Base-by-base conservation (phyloP, 2,113 vertebrate genomes). In the Halichoeres trimaculatus region DNA sequence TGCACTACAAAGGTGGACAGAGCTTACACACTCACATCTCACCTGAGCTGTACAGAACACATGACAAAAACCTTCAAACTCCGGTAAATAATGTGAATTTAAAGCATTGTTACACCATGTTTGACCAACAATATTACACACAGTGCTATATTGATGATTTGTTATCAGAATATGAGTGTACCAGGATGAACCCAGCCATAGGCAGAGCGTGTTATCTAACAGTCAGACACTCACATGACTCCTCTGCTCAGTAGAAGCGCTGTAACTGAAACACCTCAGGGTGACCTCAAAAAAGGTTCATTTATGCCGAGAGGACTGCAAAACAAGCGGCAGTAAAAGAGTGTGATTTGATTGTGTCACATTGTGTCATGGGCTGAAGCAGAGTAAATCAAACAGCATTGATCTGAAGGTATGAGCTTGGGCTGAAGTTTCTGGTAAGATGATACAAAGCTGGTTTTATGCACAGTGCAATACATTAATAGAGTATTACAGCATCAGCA, bases 211-310 rank as follows among this genome's bases (percentile, higher is more conserved):
- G 34, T 76, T 60, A 70, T 78, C 45, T 17, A 17, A 26, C 50
- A 57, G 61, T 60, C 58, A 41, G 19, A 50, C 63, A 4, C 43
- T 70, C 83, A 74, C 74, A 40, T 76, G 80, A 81, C 65, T 81
- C 64, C 55, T 36, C 59, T 26, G 19, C 53, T 52, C 47, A 55
- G 58, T 45, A 53, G 65, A 38, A 54, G 55, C 35, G 36, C 69
- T 54, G 66, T n/a, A 78, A 67, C 36, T 51, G 38, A 34, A 62
- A 55, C 60, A 78, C 53, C 80, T 68, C 5, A 40, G 56, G 26
- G 73, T 75, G 70, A 80, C 61, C 45, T 47, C 48, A 8, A 50
- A 52, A 26, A 52, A 22, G 34, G 20, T n/a, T 65, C 53, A 64
- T 34, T 79, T 54, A 77, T 13, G 47, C 20, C 43, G 4, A 47